Conservation (phyloP, 2,797 vertebrate species). For the Petrocephalus sullivani region DNA sequence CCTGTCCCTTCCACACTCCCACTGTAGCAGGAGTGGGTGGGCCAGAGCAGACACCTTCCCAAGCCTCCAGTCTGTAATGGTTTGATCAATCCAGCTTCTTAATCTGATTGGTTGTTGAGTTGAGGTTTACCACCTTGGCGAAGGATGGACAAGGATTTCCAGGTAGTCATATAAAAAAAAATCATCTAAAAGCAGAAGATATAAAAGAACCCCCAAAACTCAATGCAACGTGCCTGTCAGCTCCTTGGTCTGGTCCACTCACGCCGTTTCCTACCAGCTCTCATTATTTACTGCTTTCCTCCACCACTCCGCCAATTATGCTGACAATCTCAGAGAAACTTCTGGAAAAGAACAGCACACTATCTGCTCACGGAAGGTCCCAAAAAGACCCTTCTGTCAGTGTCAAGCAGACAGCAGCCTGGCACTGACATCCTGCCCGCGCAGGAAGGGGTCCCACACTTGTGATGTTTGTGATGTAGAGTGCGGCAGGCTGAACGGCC, state of each 20-base stretch:
- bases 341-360: neutral
- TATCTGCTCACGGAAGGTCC: neutral
- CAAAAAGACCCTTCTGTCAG: neutral
- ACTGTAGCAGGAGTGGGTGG: neutral
- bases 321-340: neutral
- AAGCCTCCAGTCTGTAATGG: neutral
- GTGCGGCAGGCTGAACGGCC: neutral
- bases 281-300: neutral
- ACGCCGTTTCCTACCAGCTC: neutral
- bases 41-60: neutral
- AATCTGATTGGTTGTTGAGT: neutral
- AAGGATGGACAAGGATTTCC: neutral
- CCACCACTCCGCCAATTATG: neutral
- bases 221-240: neutral
- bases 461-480: neutral
- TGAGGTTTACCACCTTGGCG: neutral
- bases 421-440: neutral
- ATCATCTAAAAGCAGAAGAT: neutral
- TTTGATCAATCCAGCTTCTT: neutral
- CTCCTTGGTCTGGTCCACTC: neutral
- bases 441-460: neutral
- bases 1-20: neutral
- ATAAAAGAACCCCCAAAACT: neutral
- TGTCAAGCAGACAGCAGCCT: neutral
- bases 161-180: neutral